Conservation (phyloP, 2,797 vertebrate species). For the Triplophysa bombifrons region DNA sequence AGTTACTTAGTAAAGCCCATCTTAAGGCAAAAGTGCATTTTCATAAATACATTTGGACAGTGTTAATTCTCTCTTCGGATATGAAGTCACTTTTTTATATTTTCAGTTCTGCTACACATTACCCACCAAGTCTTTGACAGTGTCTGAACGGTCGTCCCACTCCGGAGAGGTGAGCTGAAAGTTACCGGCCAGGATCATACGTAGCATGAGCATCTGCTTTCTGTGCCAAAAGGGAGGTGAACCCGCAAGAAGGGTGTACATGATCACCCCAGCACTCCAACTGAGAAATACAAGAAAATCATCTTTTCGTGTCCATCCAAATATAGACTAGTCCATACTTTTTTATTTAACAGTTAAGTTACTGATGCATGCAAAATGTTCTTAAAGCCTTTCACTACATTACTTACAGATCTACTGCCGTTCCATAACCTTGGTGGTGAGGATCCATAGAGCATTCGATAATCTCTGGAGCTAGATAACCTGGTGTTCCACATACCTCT, state of each 20-base stretch:
- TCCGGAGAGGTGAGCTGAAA: slow-evolving; percentile 91
- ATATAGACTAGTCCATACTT: background rate
- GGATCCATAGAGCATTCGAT: slow-evolving; percentile 95
- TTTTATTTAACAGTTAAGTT: background rate
- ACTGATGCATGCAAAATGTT: background rate
- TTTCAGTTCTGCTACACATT: background rate
- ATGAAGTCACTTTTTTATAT: background rate
- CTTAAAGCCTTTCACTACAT: background rate
- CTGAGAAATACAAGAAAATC: slow-evolving; percentile 69
- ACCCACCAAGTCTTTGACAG: slow-evolving; percentile 92
- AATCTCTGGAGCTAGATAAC: slow-evolving; percentile 95
- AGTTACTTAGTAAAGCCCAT: too few relatives aligned
- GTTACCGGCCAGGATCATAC: slow-evolving; percentile 90
- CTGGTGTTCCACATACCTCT: slow-evolving; percentile 97
- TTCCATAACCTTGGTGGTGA: slow-evolving; percentile 84
- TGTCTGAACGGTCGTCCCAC: slow-evolving; percentile 96
- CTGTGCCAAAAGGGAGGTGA: slow-evolving; percentile 99
- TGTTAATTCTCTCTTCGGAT: too few relatives aligned
- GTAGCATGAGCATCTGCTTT: slow-evolving; percentile 97
- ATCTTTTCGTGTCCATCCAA: background rate
- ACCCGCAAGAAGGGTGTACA: slow-evolving; percentile 95
- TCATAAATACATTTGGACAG: too few relatives aligned
- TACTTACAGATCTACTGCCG: slow-evolving; percentile 94
- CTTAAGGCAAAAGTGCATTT: too few relatives aligned
- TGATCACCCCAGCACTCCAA: slow-evolving; percentile 96